These are phyloP conservation scores for Ricordea florida DNA, from an alignment of 92 coral and sea anemone genomes.

Conservation along the genomic window DNA sequence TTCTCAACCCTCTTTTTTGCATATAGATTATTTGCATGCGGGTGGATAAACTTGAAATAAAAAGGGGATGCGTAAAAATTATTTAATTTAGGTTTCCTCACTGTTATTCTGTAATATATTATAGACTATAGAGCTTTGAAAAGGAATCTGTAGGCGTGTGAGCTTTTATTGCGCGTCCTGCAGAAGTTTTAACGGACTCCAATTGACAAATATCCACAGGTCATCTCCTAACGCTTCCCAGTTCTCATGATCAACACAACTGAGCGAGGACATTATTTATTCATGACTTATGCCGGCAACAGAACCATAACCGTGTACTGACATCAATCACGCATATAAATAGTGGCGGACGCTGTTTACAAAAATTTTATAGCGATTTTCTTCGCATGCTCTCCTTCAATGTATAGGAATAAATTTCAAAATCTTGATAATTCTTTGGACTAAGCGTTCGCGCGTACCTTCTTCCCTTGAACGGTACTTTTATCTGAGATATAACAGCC, in stretches of 20 bases:
- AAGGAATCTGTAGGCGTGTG: no score
- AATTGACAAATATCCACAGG: no score
- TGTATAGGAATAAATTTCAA: slow-evolving; percentile 9
- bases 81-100: no score
- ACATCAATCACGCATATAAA: neutral
- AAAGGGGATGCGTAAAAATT: no score
- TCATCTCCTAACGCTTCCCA: no score
- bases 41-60: no score
- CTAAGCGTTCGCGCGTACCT: slow-evolving; percentile 66
- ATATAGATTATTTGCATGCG: no score
- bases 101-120: no score
- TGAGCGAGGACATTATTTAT: slow-evolving; percentile 19
- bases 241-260: neutral
- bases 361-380: slow-evolving; percentile 52
- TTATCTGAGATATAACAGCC: slow-evolving; percentile 81
- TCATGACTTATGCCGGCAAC: neutral
- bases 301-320: neutral
- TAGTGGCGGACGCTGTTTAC: neutral
- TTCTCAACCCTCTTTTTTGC: no score
- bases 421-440: slow-evolving; percentile 73
- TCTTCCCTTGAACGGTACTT: slow-evolving; percentile 66
- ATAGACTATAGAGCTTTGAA: no score
- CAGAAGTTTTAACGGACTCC: no score
- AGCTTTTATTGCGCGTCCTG: no score
- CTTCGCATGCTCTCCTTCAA: slow-evolving; percentile 29